A percentile compares a stretch with the other conserved stretches of the same genome.
These are phyloP conservation scores for Poecilia wingei DNA, from an alignment of 2,797 vertebrate species.

Conservation along the genomic window DNA sequence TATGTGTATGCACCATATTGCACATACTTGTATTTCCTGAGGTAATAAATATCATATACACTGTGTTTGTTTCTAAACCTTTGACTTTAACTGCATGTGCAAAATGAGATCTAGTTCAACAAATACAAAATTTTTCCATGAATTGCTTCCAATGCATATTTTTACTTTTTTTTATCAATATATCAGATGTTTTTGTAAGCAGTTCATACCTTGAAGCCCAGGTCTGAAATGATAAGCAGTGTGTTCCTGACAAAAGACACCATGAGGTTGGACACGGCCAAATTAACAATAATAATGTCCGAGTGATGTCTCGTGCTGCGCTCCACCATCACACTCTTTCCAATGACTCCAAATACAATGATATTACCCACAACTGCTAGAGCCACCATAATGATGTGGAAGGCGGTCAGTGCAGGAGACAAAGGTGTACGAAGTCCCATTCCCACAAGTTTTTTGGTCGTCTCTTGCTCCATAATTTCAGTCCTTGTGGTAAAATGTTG, in stretches of 20 bases:
- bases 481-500: background rate
- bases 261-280: conserved; percentile 83
- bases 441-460: conserved; percentile 29
- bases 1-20: background rate
- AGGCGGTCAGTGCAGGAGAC: conserved; percentile 47
- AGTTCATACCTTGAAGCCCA: conserved; percentile 74
- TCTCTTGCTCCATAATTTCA: background rate
- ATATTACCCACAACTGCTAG: conserved; percentile 79
- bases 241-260: conserved; percentile 80
- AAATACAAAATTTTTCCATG: background rate
- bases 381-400: conserved; percentile 78
- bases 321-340: conserved; percentile 64
- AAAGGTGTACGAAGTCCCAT: conserved; percentile 56
- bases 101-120: background rate
- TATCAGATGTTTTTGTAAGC: background rate
- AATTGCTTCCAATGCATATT: background rate
- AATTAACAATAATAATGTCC: conserved; percentile 84
- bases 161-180: background rate
- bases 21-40: background rate
- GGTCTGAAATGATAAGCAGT: conserved; percentile 77
- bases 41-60: background rate
- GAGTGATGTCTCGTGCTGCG: conserved; percentile 65
- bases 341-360: conserved; percentile 76
- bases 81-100: background rate
- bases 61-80: background rate